phyloP scores from a whole-genome alignment of 2,888 invertebrate species.

The Syritta pipiens region DNA sequence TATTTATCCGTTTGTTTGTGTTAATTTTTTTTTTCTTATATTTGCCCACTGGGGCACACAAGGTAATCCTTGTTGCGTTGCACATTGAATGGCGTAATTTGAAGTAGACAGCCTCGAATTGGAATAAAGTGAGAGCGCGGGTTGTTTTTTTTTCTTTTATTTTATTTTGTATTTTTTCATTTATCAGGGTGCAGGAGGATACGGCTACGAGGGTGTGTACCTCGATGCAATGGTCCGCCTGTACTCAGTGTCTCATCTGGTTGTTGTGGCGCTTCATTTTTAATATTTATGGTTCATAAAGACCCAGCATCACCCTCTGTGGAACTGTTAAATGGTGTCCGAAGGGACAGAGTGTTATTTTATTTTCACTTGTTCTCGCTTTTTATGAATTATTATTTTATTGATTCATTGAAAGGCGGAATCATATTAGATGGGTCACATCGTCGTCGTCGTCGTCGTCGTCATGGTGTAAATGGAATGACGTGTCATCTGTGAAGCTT shows the following conservation, averaged over 20 bases:
- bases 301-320: constrained; percentile 52
- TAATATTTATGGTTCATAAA: constrained; percentile 67
- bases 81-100: constrained; percentile 51
- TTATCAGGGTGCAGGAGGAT: constrained; percentile 1
- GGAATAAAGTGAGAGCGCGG: constrained; percentile 46
- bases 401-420: constrained; percentile 68
- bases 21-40: constrained; percentile 6
- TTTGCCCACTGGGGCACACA: constrained; percentile 48
- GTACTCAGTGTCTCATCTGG: constrained; percentile 58
- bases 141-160: constrained; percentile 32
- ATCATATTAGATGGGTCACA: constrained; percentile 54
- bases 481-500: constrained; percentile 58
- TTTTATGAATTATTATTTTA: constrained; percentile 61
- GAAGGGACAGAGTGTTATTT: constrained; percentile 40
- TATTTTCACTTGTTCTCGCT: constrained; percentile 45
- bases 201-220: constrained; percentile 32
- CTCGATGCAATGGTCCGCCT: constrained; percentile 10
- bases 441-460: too few relatives aligned
- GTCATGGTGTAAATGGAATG: constrained; percentile 49
- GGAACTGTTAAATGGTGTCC: constrained; percentile 48
- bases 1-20: constrained; percentile 11
- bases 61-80: constrained; percentile 36
- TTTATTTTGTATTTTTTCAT: constrained; percentile 10
- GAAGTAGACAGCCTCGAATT: constrained; percentile 43
- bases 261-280: constrained; percentile 63